phyloP scores from a whole-genome alignment of 2,888 invertebrate genomes.

The Resseliella maxima region DNA sequence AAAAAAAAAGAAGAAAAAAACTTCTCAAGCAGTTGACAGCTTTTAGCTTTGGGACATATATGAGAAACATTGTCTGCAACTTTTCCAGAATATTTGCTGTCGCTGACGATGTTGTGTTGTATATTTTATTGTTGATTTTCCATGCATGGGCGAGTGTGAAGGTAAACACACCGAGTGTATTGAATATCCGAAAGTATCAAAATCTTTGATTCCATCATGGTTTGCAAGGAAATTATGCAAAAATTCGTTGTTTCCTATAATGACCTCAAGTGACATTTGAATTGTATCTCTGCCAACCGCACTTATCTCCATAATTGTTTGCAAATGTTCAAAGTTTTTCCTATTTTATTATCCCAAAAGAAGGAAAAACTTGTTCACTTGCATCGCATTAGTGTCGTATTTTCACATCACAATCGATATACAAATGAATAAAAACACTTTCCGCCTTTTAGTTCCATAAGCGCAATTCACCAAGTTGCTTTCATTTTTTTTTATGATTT shows the following conservation, averaged over 20 bases:
- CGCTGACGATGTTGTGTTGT: not conserved
- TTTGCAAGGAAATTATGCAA: not conserved
- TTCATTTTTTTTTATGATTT: constrained; percentile 19
- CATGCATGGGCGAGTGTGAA: not conserved
- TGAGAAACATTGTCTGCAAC: not conserved
- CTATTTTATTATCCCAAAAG: not conserved
- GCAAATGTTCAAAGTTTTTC: not conserved
- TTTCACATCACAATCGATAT: constrained; percentile 36
- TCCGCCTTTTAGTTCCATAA: constrained; percentile 38
- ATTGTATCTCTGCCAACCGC: not conserved
- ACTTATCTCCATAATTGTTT: constrained; percentile 36
- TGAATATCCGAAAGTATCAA: not conserved
- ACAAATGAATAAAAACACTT: constrained; percentile 48
- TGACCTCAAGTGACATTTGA: constrained; percentile 30
- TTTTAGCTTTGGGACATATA: not conserved
- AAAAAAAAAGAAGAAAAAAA: not conserved
- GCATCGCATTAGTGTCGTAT: constrained; percentile 31
- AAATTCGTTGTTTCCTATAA: not conserved
- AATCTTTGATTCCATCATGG: not conserved
- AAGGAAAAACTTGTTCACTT: not conserved
- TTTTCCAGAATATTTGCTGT: not conserved
- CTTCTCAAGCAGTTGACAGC: constrained; percentile 37
- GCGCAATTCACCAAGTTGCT: constrained; percentile 18
- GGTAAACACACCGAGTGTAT: not conserved
- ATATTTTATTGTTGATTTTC: not conserved